phyloP scores from a whole-genome alignment of 2,113 vertebrate genomes.

The Hippocampus guttulatus region DNA sequence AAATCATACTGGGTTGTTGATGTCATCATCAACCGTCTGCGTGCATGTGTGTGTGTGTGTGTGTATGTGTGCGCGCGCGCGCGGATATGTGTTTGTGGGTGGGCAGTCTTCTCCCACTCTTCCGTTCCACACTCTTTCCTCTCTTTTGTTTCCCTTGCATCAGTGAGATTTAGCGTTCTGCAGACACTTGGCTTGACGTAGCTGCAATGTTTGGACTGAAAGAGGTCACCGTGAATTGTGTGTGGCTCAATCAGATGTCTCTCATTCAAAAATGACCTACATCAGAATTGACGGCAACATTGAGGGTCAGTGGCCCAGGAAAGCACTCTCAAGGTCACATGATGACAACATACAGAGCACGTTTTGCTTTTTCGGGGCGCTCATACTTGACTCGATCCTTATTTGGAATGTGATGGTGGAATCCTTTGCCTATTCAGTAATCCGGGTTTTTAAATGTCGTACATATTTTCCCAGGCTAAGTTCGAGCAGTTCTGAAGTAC shows the following conservation, averaged over 20 bases:
- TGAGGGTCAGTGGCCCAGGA: background rate
- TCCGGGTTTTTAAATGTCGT: too few relatives aligned
- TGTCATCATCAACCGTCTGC: constrained; percentile 1
- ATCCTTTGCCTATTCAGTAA: too few relatives aligned
- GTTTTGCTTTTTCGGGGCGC: too few relatives aligned
- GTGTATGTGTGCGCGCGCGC: constrained; percentile 6
- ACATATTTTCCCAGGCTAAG: too few relatives aligned
- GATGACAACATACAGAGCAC: background rate
- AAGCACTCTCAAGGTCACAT: background rate
- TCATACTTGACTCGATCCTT: too few relatives aligned
- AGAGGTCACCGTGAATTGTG: constrained; percentile 10
- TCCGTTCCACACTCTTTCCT: background rate
- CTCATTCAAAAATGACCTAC: constrained; percentile 11
- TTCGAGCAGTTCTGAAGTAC: background rate
- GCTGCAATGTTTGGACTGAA: constrained; percentile 18
- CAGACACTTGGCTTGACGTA: constrained; percentile 16
- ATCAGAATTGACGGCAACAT: constrained; percentile 5
- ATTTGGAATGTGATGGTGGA: too few relatives aligned
- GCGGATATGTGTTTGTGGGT: constrained; percentile 22
- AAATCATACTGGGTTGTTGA: too few relatives aligned
- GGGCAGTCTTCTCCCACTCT: constrained; percentile 14
- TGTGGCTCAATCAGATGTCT: constrained; percentile 8
- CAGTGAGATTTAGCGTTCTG: constrained; percentile 17
- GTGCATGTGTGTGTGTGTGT: background rate
- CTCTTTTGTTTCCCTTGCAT: constrained; percentile 14